These are phyloP conservation scores for Apantesis nais DNA, from an alignment of 2,888 invertebrate species.

Conservation along the genomic window DNA sequence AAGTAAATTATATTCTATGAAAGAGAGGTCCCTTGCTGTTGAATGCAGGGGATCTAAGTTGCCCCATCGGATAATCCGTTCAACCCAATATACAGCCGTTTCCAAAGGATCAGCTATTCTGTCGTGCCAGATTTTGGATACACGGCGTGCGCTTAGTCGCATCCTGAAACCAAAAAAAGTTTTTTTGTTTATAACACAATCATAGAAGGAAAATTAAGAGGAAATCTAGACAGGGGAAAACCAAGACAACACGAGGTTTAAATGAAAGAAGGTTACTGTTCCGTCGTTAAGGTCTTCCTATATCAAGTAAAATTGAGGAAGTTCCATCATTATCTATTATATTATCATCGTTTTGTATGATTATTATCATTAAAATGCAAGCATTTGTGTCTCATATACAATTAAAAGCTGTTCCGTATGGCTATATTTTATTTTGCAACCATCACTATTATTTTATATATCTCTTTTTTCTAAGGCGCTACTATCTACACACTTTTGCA, in stretches of 20 bases:
- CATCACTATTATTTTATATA: not conserved
- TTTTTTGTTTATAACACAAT: not conserved
- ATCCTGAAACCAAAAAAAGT: slow-evolving; percentile 64
- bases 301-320: not conserved
- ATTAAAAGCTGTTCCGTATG: not conserved
- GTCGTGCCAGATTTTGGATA: slow-evolving; percentile 83
- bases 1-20: slow-evolving; percentile 64
- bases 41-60: slow-evolving; percentile 64
- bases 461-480: not conserved
- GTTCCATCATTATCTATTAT: not conserved
- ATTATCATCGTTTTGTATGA: not conserved
- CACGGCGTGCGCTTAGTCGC: slow-evolving; percentile 70
- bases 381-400: not conserved
- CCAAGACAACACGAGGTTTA: not conserved
- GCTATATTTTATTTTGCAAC: not conserved
- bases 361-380: not conserved
- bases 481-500: not conserved
- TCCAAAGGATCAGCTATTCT: slow-evolving; percentile 81
- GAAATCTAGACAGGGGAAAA: not conserved
- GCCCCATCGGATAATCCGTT: slow-evolving; percentile 82
- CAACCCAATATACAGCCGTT: slow-evolving; percentile 86
- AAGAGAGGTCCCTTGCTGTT: slow-evolving; percentile 62
- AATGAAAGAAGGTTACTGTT: not conserved
- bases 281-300: not conserved
- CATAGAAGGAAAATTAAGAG: not conserved